A percentile compares a stretch with the other conserved stretches of the same genome.
Conservation (phyloP, 2,797 vertebrate genomes). For the Crenichthys baileyi region DNA sequence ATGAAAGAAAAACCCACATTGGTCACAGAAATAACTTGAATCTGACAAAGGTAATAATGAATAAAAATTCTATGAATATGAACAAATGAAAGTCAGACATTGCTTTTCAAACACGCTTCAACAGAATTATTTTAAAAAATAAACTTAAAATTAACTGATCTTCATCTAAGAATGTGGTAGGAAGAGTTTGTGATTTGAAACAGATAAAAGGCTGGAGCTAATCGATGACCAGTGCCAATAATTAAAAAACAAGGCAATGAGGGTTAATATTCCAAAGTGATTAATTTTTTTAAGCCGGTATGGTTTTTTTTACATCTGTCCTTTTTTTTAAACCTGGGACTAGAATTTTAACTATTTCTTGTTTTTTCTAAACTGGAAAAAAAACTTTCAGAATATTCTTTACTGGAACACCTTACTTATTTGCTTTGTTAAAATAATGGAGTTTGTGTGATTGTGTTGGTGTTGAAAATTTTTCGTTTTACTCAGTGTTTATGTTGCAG, state of each 20-base stretch:
- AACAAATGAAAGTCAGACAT: too few relatives aligned
- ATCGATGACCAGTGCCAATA: not conserved
- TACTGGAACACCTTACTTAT: not conserved
- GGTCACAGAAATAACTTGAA: too few relatives aligned
- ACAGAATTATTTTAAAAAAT: too few relatives aligned
- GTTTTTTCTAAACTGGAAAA: not conserved
- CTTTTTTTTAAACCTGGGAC: not conserved
- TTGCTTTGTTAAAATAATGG: not conserved
- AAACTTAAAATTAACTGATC: too few relatives aligned
- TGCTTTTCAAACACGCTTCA: too few relatives aligned
- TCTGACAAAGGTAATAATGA: too few relatives aligned
- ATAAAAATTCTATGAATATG: too few relatives aligned
- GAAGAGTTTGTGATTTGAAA: not conserved
- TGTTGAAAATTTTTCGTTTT: not conserved
- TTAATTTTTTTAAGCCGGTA: not conserved
- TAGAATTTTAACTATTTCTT: not conserved
- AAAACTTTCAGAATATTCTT: not conserved
- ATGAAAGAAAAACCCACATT: too few relatives aligned
- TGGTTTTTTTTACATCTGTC: not conserved
- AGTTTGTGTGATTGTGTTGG: not conserved
- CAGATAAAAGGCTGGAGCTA: not conserved
- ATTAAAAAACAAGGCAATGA: not conserved
- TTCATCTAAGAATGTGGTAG: not conserved
- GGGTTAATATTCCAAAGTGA: not conserved
- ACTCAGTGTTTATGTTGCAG: conserved; percentile 46